These are phyloP conservation scores for Gobio gobio DNA, from an alignment of 2,113 vertebrate species.

Conservation along the genomic window DNA sequence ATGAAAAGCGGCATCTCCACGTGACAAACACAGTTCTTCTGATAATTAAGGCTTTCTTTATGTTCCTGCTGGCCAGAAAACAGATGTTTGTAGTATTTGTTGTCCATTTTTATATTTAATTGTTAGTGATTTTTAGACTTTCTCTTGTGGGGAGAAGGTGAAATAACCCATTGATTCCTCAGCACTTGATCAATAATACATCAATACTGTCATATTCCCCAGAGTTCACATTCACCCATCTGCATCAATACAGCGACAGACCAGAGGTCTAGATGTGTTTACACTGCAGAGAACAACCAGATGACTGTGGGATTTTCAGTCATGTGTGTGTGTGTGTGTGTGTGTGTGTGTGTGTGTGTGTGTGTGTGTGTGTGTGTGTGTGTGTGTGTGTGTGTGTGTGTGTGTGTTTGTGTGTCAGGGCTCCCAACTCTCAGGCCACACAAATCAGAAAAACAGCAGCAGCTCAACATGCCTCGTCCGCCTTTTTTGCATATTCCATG, in stretches of 20 bases:
- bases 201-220: neutral
- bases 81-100: neutral
- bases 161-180: neutral
- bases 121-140: neutral
- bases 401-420: too few relatives aligned
- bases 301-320: too few relatives aligned
- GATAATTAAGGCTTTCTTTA: neutral
- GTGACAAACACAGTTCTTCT: neutral
- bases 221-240: neutral
- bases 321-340: neutral
- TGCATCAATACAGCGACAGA: neutral
- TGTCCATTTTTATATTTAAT: neutral
- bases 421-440: too few relatives aligned
- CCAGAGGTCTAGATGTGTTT: neutral
- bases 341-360: too few relatives aligned
- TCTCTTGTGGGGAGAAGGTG: neutral
- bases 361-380: too few relatives aligned
- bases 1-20: conserved; percentile 44
- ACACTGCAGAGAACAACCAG: neutral
- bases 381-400: too few relatives aligned
- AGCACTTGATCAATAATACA: conserved; percentile 12
- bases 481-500: too few relatives aligned
- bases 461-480: too few relatives aligned
- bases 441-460: too few relatives aligned
- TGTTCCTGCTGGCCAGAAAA: neutral